These are phyloP conservation scores for Sitophilus oryzae DNA, from an alignment of 1,140 invertebrate species.

Conservation along the genomic window DNA sequence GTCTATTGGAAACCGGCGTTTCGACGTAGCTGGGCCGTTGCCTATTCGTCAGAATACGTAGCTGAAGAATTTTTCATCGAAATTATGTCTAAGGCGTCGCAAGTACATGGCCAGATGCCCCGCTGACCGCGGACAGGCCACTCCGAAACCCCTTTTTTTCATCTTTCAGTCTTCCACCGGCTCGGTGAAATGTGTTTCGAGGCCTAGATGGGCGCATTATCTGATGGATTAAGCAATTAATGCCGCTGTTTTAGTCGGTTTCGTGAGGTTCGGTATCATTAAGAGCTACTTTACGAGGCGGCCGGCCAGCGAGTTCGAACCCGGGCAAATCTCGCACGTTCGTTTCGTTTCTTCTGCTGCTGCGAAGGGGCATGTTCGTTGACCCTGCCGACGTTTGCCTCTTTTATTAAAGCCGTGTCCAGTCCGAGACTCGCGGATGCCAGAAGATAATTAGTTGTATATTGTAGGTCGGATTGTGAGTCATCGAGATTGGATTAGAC, in stretches of 20 bases:
- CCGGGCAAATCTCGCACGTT: background rate
- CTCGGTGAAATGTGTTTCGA: conserved; percentile 30
- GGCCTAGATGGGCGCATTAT: conserved; percentile 33
- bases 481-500: background rate
- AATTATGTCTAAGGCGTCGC: too few species aligned
- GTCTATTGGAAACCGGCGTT: too few species aligned
- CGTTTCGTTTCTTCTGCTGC: too few species aligned
- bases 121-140: too few species aligned
- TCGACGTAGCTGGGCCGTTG: too few species aligned
- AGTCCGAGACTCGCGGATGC: background rate
- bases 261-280: conserved; percentile 36
- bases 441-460: background rate
- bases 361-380: background rate
- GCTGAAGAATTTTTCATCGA: too few species aligned
- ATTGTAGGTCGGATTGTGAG: background rate
- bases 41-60: too few species aligned
- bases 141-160: conserved; percentile 24
- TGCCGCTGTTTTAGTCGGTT: conserved; percentile 31
- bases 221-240: conserved; percentile 40
- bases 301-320: background rate
- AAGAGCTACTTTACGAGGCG: conserved; percentile 30
- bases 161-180: too few species aligned
- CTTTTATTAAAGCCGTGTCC: background rate
- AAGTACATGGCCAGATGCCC: too few species aligned
- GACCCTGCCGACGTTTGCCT: background rate